These are phyloP conservation scores for Ostrea denselamellosa DNA, from an alignment of 1,140 invertebrate species.

Conservation along the genomic window DNA sequence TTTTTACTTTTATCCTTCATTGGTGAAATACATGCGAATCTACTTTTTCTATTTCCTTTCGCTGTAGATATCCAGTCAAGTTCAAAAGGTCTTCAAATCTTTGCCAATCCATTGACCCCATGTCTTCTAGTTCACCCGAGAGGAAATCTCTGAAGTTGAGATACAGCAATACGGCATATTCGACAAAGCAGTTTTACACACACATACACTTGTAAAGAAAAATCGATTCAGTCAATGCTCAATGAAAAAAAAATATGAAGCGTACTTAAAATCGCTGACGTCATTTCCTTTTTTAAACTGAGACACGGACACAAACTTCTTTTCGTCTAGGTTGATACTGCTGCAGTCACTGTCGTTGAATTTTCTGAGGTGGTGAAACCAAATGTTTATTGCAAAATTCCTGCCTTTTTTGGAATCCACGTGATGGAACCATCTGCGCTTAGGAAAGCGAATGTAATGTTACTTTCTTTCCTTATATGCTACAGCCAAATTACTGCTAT, in stretches of 20 bases:
- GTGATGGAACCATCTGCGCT: conserved; percentile 77
- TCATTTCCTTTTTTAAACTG: neutral
- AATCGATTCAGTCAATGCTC: neutral
- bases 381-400: conserved; percentile 77
- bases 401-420: conserved; percentile 71
- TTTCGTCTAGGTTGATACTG: neutral
- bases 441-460: too few species aligned
- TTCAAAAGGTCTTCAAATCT: conserved; percentile 5
- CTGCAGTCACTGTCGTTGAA: conserved; percentile 64
- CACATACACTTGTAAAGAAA: too few species aligned
- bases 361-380: conserved; percentile 71
- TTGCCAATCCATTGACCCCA: neutral
- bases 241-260: neutral
- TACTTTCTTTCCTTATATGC: too few species aligned
- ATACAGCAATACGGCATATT: neutral
- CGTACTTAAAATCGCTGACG: neutral
- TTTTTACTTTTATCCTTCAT: too few species aligned
- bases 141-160: neutral
- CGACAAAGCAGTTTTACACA: too few species aligned
- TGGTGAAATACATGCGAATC: neutral
- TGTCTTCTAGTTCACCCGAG: neutral
- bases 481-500: too few species aligned
- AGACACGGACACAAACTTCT: neutral
- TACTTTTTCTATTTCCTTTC: conserved; percentile 49
- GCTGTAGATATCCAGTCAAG: neutral